Percentiles rank a stretch among this genome's conserved stretches.
These are phyloP conservation scores for Apocrypta bakeri DNA, from an alignment of 1,140 invertebrate genomes.

Conservation along the genomic window DNA sequence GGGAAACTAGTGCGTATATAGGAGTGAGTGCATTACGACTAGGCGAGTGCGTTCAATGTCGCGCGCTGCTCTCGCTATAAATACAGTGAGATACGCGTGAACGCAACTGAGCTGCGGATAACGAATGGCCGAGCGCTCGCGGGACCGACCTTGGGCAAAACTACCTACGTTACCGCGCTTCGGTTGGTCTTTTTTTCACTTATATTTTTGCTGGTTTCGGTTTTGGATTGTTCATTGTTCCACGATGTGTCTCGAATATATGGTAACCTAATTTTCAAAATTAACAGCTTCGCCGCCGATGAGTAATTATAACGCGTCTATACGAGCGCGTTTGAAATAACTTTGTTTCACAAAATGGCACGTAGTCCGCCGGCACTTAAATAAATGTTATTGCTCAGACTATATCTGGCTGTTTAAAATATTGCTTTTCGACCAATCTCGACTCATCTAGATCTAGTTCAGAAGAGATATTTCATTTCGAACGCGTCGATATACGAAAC, in stretches of 20 bases:
- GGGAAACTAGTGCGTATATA: not conserved
- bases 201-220: not conserved
- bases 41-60: constrained; percentile 44
- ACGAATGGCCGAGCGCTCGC: constrained; percentile 19
- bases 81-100: constrained; percentile 35
- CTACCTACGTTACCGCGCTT: constrained; percentile 4
- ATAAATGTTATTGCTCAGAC: not conserved
- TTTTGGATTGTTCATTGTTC: not conserved
- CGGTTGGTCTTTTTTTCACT: not conserved
- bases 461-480: too few relatives aligned
- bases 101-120: constrained; percentile 29
- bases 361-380: not conserved
- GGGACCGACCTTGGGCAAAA: constrained; percentile 38
- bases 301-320: not conserved
- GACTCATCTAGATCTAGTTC: not conserved
- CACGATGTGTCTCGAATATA: not conserved
- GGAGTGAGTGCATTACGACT: not conserved
- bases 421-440: not conserved
- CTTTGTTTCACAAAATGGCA: constrained; percentile 8
- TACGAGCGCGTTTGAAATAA: too few relatives aligned
- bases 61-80: constrained; percentile 42
- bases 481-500: too few relatives aligned
- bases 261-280: not conserved
- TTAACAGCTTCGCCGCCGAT: not conserved
- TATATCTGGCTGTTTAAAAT: not conserved